phyloP scores from a whole-genome alignment of 2,113 vertebrate genomes.

The Pterocles gutturalis region DNA sequence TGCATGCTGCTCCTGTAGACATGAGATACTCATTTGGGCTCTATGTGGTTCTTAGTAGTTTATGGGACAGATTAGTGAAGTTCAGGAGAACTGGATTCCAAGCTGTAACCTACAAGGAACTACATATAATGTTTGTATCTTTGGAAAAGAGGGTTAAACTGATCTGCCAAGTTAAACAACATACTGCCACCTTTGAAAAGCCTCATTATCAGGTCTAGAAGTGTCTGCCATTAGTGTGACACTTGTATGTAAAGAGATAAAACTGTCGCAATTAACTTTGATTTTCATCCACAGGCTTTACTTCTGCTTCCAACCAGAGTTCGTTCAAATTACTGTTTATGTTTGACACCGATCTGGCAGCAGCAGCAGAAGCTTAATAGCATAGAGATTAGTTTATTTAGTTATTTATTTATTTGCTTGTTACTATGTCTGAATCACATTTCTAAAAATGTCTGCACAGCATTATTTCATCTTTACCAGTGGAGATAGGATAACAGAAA shows the following conservation, averaged over 20 bases:
- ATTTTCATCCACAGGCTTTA: not conserved
- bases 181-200: not conserved
- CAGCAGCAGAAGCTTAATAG: not conserved
- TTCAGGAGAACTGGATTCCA: not conserved
- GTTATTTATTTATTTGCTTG: not conserved
- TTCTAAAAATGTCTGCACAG: not conserved
- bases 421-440: not conserved
- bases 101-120: not conserved
- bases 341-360: not conserved
- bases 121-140: not conserved
- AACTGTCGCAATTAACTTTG: not conserved
- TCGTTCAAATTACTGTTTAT: not conserved
- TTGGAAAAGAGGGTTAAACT: not conserved
- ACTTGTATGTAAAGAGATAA: not conserved
- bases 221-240: not conserved
- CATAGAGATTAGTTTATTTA: not conserved
- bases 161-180: not conserved
- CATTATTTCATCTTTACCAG: not conserved
- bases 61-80: not conserved
- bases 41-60: not conserved
- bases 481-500: not conserved
- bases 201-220: not conserved
- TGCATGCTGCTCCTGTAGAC: not conserved
- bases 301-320: not conserved
- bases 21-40: not conserved